phyloP scores from a whole-genome alignment of 2,888 invertebrate genomes.

The Leptogaster cylindrica region DNA sequence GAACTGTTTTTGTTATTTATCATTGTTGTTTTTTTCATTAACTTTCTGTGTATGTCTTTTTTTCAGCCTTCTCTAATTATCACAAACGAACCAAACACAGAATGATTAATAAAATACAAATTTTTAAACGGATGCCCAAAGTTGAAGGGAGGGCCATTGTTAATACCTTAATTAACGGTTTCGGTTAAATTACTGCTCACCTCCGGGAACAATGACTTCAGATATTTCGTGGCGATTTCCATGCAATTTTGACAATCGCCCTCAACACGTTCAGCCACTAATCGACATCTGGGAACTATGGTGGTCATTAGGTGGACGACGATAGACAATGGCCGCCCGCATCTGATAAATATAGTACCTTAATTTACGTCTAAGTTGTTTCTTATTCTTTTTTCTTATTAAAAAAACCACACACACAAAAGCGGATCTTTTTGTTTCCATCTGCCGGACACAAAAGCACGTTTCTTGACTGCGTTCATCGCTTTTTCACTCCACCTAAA shows the following conservation, averaged over 20 bases:
- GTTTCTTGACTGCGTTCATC: neutral
- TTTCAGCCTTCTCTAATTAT: neutral
- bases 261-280: neutral
- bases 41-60: neutral
- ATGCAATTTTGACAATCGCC: neutral
- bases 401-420: neutral
- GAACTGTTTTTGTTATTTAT: neutral
- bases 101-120: neutral
- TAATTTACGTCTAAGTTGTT: conserved; percentile 12
- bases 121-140: neutral
- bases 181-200: neutral
- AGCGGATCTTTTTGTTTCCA: neutral
- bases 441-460: too few relatives aligned
- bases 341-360: conserved; percentile 16
- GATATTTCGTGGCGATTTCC: neutral
- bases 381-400: neutral
- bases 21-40: too few relatives aligned
- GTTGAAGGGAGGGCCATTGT: neutral
- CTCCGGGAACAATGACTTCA: neutral
- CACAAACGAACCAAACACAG: neutral
- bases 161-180: conserved; percentile 25
- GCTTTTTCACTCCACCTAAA: conserved; percentile 1
- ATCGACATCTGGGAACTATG: neutral
- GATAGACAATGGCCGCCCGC: conserved; percentile 41
- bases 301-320: conserved; percentile 22